phyloP scores from a whole-genome alignment of 2,797 vertebrate species.

The Argentina silus region DNA sequence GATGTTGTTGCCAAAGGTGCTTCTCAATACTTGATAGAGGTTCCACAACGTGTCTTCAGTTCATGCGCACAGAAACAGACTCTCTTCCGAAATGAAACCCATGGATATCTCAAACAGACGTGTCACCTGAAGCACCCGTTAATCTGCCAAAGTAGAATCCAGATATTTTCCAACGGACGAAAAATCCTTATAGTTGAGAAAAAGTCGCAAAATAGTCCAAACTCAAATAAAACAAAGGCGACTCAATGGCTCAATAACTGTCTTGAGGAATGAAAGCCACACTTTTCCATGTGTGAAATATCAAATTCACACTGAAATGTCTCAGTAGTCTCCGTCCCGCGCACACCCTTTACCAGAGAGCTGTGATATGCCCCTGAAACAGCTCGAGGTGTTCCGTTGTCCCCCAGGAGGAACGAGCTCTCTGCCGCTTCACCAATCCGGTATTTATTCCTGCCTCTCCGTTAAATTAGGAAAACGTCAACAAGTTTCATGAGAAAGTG shows the following conservation, averaged over 20 bases:
- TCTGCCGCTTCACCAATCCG: neutral
- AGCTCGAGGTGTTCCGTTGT: neutral
- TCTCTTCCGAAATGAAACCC: neutral
- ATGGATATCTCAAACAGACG: neutral
- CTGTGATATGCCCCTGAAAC: neutral
- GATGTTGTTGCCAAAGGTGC: neutral
- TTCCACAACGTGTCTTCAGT: neutral
- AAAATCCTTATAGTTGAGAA: neutral
- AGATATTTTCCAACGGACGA: neutral
- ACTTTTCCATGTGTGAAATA: neutral
- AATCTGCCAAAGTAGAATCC: neutral
- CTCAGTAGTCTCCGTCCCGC: neutral
- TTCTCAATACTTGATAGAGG: neutral
- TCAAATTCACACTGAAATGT: neutral
- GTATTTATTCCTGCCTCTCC: neutral
- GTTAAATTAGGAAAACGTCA: neutral
- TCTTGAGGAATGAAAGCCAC: neutral
- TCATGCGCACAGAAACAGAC: neutral
- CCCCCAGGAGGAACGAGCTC: neutral
- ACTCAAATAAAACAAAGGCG: neutral
- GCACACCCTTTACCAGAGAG: neutral
- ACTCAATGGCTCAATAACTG: neutral
- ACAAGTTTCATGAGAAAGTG: neutral
- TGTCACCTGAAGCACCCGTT: too few relatives aligned
- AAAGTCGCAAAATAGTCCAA: neutral